Conservation (phyloP, 1,140 invertebrate species). For the Drosophila pandora region DNA sequence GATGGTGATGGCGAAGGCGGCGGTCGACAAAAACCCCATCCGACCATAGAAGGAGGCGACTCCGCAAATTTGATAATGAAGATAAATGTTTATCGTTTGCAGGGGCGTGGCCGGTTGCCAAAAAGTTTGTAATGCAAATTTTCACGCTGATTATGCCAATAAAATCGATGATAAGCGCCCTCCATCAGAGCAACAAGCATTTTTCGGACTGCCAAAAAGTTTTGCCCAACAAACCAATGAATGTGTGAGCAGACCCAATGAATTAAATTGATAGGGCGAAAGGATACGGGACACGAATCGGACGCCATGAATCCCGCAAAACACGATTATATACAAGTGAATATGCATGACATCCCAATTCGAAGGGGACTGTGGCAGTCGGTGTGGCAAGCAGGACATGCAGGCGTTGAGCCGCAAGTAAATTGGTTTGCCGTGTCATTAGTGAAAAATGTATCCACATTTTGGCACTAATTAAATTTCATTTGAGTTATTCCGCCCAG, state of each 20-base stretch:
- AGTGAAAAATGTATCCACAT: slow-evolving; percentile 68
- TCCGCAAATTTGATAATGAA: slow-evolving; percentile 78
- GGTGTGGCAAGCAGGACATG: background rate
- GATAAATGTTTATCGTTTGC: slow-evolving; percentile 77
- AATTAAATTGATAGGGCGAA: slow-evolving; percentile 51
- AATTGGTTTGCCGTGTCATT: slow-evolving; percentile 63
- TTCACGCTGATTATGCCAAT: slow-evolving; percentile 78
- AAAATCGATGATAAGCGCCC: slow-evolving; percentile 75
- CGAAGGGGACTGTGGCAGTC: background rate
- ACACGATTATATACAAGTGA: slow-evolving; percentile 21
- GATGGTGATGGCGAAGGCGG: slow-evolving; percentile 43
- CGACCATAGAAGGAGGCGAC: slow-evolving; percentile 18
- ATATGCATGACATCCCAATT: slow-evolving; percentile 3
- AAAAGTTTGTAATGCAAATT: slow-evolving; percentile 74
- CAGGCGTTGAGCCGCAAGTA: slow-evolving; percentile 34
- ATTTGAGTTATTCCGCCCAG: slow-evolving; percentile 48
- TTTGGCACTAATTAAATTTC: slow-evolving; percentile 77
- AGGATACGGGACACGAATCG: background rate
- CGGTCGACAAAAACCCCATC: slow-evolving; percentile 21
- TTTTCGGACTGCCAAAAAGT: slow-evolving; percentile 39
- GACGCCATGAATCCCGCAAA: slow-evolving; percentile 7
- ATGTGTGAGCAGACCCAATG: slow-evolving; percentile 61
- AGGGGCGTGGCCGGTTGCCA: slow-evolving; percentile 70
- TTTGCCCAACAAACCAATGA: slow-evolving; percentile 55
- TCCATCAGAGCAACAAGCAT: slow-evolving; percentile 52